A percentile compares a stretch with the other conserved stretches of the same genome.
Evolutionary conservation across 2,797 vertebrate species (phyloP).

Genomic region (Simalia tracyae): DNA sequence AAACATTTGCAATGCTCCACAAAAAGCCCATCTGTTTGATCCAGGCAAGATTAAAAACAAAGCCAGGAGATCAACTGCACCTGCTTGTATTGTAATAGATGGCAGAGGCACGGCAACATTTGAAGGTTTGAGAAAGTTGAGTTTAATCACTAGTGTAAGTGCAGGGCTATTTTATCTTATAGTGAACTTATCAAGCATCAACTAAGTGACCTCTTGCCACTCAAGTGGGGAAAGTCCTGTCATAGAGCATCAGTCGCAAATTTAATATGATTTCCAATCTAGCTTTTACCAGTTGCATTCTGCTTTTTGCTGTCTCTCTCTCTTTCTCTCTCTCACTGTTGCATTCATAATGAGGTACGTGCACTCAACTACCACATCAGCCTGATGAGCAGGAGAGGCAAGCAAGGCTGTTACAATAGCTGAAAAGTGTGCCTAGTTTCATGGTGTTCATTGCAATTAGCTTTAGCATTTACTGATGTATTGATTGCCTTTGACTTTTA

Average conservation of each 20-base stretch:
- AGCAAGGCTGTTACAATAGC: background rate
- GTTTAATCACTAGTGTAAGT: background rate
- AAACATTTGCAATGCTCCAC: conserved; percentile 2
- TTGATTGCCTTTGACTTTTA: background rate
- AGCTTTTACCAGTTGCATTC: background rate
- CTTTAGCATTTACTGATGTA: background rate
- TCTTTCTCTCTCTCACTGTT: background rate
- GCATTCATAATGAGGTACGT: background rate
- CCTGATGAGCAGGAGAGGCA: background rate
- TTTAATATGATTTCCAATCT: conserved; percentile 5
- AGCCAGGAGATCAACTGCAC: background rate
- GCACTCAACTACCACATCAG: background rate
- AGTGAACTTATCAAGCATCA: conserved; percentile 6
- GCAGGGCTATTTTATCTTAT: background rate
- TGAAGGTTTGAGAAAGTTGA: background rate
- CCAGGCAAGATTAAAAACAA: conserved; percentile 46
- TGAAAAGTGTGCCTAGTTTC: background rate
- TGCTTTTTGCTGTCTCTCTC: background rate
- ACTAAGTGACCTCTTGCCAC: background rate
- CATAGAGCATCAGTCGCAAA: background rate
- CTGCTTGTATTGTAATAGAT: conserved; percentile 24
- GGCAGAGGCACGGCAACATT: background rate
- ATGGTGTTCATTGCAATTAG: background rate
- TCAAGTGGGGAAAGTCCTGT: background rate
- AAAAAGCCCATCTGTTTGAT: conserved; percentile 34